Evolutionary conservation across 2,113 vertebrate genomes (phyloP).

Genomic region (Tragelaphus imberbis): DNA sequence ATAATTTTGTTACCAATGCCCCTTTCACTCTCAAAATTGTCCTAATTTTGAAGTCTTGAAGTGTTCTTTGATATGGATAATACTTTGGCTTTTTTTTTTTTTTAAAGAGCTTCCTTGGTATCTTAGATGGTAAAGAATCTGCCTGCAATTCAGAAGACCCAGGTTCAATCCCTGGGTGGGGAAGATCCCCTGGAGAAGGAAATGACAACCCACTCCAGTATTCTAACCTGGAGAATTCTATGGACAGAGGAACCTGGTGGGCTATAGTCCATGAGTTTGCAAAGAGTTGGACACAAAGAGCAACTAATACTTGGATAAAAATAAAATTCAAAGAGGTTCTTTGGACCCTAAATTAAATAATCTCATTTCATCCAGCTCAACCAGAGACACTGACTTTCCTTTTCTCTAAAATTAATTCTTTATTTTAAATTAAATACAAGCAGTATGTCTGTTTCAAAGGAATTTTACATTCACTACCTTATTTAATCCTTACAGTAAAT

Average conservation of each 20-base stretch:
- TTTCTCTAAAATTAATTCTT: slow-evolving; percentile 13
- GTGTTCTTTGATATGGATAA: not conserved
- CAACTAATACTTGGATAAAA: not conserved
- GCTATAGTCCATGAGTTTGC: not conserved
- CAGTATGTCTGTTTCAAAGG: not conserved
- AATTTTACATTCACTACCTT: not conserved
- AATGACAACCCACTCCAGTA: not conserved
- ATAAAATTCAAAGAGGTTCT: not conserved
- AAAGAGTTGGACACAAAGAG: not conserved
- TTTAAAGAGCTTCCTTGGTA: not conserved
- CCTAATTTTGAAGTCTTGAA: not conserved
- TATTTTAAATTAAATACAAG: slow-evolving; percentile 20
- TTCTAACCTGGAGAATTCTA: not conserved
- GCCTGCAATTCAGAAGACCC: not conserved
- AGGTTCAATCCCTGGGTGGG: not conserved
- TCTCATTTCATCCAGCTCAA: not conserved
- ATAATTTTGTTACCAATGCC: not conserved
- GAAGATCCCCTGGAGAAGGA: not conserved
- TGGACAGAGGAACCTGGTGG: not conserved
- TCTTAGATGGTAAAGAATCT: not conserved
- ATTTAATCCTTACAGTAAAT: not conserved
- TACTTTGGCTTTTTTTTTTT: not conserved
- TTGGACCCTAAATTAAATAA: not conserved
- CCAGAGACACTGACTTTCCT: slow-evolving; percentile 4
- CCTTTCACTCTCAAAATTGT: not conserved